Conservation (phyloP, 2,797 vertebrate species). For the Catamblyrhynchus diadema region DNA sequence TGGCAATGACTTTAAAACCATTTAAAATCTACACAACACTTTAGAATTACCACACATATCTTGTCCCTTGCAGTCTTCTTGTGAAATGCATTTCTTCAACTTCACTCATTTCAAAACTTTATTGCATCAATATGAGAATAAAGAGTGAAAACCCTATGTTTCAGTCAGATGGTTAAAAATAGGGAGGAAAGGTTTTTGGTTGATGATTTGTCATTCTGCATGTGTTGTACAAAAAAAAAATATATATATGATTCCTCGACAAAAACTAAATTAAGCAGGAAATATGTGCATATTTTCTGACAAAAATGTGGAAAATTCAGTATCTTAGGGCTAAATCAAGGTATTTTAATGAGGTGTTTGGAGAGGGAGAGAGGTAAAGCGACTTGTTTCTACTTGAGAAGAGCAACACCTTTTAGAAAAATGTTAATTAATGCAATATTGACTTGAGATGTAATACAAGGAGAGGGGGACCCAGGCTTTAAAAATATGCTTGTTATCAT, state of each 20-base stretch:
- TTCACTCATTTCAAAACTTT: not conserved
- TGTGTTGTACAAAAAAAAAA: not conserved
- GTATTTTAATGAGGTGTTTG: not conserved
- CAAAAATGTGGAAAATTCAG: conserved; percentile 1
- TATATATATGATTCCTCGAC: not conserved
- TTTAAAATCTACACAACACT: not conserved
- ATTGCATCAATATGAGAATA: conserved; percentile 10
- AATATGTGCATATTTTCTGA: not conserved
- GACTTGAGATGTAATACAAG: not conserved
- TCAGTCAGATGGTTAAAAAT: not conserved
- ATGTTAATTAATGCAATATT: conserved; percentile 14
- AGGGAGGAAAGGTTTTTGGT: not conserved
- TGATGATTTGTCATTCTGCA: not conserved
- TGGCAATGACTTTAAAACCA: not conserved
- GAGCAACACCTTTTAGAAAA: conserved; percentile 16
- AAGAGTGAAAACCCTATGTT: not conserved
- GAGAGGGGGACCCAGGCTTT: not conserved
- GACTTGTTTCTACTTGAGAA: conserved; percentile 31
- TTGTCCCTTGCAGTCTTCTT: not conserved
- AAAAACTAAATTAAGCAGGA: not conserved
- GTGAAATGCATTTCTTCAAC: conserved; percentile 4
- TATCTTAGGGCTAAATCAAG: conserved; percentile 20
- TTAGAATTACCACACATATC: not conserved
- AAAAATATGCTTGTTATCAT: not conserved
- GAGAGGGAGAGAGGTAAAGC: not conserved